These are phyloP conservation scores for Psix sp. DNA, from an alignment of 1,140 invertebrate species.

Conservation along the genomic window DNA sequence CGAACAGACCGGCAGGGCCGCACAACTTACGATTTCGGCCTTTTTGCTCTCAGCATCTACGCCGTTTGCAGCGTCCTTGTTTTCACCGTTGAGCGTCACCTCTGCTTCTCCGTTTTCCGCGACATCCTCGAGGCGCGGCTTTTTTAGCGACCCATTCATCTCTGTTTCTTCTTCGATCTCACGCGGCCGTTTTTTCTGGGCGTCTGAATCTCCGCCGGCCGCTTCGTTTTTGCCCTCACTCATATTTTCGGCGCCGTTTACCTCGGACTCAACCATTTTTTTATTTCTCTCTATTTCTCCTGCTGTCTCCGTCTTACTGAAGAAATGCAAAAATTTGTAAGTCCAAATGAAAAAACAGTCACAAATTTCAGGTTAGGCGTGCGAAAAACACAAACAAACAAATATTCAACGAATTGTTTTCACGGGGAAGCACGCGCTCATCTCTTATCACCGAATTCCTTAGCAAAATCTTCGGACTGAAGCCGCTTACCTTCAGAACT, in stretches of 20 bases:
- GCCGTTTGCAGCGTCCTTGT: constrained; percentile 18
- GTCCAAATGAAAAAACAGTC: too few relatives aligned
- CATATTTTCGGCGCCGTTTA: constrained; percentile 54
- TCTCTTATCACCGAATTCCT: too few relatives aligned
- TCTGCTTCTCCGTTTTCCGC: constrained; percentile 12
- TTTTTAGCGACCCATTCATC: constrained; percentile 21
- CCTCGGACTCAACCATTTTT: constrained; percentile 68
- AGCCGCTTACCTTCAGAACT: constrained; percentile 4
- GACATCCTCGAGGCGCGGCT: constrained; percentile 32
- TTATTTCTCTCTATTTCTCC: too few relatives aligned
- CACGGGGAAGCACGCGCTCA: too few relatives aligned
- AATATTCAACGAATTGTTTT: too few relatives aligned
- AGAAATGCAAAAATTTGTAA: constrained; percentile 18
- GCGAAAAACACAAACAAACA: neutral
- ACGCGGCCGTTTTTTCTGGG: constrained; percentile 29
- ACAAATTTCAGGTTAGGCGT: neutral
- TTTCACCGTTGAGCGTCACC: constrained; percentile 19
- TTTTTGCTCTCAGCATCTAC: constrained; percentile 16
- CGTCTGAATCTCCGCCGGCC: constrained; percentile 35
- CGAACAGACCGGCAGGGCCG: constrained; percentile 5
- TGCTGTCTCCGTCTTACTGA: constrained; percentile 8
- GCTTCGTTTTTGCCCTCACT: constrained; percentile 33
- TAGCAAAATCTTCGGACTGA: neutral
- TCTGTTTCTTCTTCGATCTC: constrained; percentile 31
- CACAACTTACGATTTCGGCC: neutral